Evolutionary conservation across 2,888 invertebrate species (phyloP), one percentile per base, ranked within the genome.

Genomic region (Steinernema hermaphroditum): DNA sequence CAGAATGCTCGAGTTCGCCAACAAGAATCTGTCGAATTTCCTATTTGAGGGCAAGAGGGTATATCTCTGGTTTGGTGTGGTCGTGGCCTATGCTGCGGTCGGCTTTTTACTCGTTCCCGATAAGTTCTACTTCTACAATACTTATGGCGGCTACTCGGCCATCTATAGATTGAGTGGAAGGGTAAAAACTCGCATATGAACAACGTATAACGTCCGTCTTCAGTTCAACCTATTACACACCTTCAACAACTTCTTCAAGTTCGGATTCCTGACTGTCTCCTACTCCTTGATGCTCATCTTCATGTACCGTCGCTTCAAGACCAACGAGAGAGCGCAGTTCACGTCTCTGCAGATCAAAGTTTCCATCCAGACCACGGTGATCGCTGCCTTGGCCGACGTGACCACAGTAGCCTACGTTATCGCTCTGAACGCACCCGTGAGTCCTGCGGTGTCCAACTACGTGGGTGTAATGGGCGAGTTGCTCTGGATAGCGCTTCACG

Each of bases 31-130:
- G n/a, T 22, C 54, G 2, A 27, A 19, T 24, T 8, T 54, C 27
- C 54, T 54, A 22, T 54, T 54, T 24, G 54, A 54, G 14, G 54
- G 54, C 24, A 54, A 54, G 6, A 22, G 54, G 54, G 54, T 54
- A 2, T 54, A 27, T 27, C 8, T 54, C 12, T 54, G 54, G 54
- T 27, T 54, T 6, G 22, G 2, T 1, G 27, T 27, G 14, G 22
- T 16, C 14, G 27, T 22, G 6, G 54, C 54, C 54, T 54, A 54
- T 16, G 22, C 27, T 4, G 19, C 27, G 24, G 12, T 16, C 27
- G 9, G 14, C 27, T 6, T 8, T 2, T 24, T 27, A 4, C 22
- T 54, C 6, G 54, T 54, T 16, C 27, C 54, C 19, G 54, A 54
- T 27, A 27, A 12, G 54, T 22, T 54, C 27, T 54, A 54, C 54